A percentile compares a stretch with the other conserved stretches of the same genome.
phyloP scores from a whole-genome alignment of 2,888 invertebrate species.

The Lacanobia wlatinum region DNA sequence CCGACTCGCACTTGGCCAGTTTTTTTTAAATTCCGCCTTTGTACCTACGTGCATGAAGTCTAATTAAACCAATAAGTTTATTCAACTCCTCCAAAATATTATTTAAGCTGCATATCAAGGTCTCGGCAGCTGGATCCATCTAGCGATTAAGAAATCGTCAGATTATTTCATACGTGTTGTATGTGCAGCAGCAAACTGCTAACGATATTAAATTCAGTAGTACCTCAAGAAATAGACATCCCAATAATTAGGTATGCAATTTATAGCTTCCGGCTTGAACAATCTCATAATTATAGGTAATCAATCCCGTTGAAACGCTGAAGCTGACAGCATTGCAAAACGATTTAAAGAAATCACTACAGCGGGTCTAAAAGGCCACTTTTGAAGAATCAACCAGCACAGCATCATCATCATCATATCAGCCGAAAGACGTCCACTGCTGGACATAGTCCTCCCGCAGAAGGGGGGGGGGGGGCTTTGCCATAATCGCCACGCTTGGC shows the following conservation, averaged over 20 bases:
- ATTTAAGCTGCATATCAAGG: not conserved
- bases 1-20: too few species aligned
- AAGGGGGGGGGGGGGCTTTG: too few species aligned
- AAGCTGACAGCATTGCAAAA: conserved; percentile 11
- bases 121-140: not conserved
- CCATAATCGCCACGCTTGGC: too few species aligned
- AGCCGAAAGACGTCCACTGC: too few species aligned
- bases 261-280: not conserved
- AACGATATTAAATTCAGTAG: not conserved
- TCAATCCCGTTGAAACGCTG: conserved; percentile 11
- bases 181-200: not conserved
- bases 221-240: not conserved
- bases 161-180: not conserved
- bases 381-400: too few species aligned
- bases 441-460: too few species aligned
- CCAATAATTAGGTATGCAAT: not conserved
- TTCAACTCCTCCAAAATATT: not conserved
- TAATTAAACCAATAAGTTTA: not conserved
- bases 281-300: not conserved
- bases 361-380: too few species aligned
- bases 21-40: too few species aligned
- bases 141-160: not conserved
- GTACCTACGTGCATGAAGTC: too few species aligned
- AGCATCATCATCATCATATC: too few species aligned
- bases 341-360: conserved; percentile 8